Base-by-base conservation (phyloP, 2,888 invertebrate genomes). In the Linnaemya vulpina region DNA sequence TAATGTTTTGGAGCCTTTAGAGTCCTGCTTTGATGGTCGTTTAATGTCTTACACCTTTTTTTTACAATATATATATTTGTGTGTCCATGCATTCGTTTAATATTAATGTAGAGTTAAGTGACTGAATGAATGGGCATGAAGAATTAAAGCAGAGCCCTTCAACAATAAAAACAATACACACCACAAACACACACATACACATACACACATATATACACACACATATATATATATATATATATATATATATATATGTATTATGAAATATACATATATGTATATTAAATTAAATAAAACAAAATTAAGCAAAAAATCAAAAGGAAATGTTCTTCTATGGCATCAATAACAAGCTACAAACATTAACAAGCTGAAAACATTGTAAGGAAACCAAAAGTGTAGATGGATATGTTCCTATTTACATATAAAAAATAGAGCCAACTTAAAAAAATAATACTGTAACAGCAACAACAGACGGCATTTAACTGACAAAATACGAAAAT, bases 341-440 rank as follows among this genome's bases (percentile, higher is more conserved):
- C 79, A 83, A 70, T 83, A 65, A 58, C 58, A 83, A 60, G 49
- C 83, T 62, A 62, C 46, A 75, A 70, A 60, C n/a, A 53, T 17
- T 62, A 63, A 67, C 78, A 77, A 62, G 75, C 58, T 51, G 51
- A 77, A 68, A 70, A 49, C n/a, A 55, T 13, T 40, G 22, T 25
- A 74, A 75, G 58, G 75, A 75, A 78, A 70, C 40, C 53, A 62
- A 74, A 53, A 74, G 68, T 65, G 49, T 55, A 22, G 53, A 63
- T 77, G 51, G 17, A 49, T 49, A 15, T n/a, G 20, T 51, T 49
- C n/a, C 25, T 11, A 11, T 53, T 1, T 10, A n/a, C 30, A 38
- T 11, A 40, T 3, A 62, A 22, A 51, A 2, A 40, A 25, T 63
- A 62, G 22, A 63, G 58, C 20, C 63, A 68, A 46, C 70, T 43